Evolutionary conservation across 1,140 invertebrate species (phyloP).

Genomic region (Nymphalis io): DNA sequence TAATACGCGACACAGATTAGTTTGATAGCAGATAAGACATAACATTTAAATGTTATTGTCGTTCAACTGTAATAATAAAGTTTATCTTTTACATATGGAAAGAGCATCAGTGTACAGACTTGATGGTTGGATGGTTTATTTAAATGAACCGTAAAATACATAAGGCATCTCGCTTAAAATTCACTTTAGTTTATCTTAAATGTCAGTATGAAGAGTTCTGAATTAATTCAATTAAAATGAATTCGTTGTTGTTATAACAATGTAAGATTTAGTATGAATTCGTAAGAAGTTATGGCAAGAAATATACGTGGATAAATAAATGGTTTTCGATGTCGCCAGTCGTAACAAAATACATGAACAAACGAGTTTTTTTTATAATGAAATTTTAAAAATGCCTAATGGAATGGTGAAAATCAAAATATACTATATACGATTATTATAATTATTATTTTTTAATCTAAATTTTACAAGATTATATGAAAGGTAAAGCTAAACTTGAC

Average conservation of each 20-base stretch:
- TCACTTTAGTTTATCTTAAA: constrained; percentile 33
- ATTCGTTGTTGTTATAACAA: background rate
- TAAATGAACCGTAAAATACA: constrained; percentile 39
- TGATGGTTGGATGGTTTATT: constrained; percentile 38
- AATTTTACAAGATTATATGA: no score
- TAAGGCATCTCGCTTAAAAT: constrained; percentile 30
- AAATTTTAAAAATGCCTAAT: no score
- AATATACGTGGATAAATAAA: no score
- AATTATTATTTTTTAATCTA: no score
- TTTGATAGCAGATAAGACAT: constrained; percentile 48
- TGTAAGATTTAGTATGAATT: background rate
- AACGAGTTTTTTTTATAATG: no score
- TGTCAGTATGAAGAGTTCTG: constrained; percentile 24
- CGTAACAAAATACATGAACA: no score
- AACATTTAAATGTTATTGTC: constrained; percentile 54
- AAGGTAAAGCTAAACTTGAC: no score
- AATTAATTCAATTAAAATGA: background rate
- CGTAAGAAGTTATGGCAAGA: background rate
- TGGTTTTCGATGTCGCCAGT: no score
- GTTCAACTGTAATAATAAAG: constrained; percentile 45
- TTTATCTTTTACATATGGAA: constrained; percentile 43
- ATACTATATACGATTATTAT: no score
- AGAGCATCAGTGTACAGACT: constrained; percentile 49
- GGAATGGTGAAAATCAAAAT: no score
- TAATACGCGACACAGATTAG: constrained; percentile 55